Evolutionary conservation across 1,140 invertebrate genomes (phyloP).

Genomic region (Drosophila pruinosa): DNA sequence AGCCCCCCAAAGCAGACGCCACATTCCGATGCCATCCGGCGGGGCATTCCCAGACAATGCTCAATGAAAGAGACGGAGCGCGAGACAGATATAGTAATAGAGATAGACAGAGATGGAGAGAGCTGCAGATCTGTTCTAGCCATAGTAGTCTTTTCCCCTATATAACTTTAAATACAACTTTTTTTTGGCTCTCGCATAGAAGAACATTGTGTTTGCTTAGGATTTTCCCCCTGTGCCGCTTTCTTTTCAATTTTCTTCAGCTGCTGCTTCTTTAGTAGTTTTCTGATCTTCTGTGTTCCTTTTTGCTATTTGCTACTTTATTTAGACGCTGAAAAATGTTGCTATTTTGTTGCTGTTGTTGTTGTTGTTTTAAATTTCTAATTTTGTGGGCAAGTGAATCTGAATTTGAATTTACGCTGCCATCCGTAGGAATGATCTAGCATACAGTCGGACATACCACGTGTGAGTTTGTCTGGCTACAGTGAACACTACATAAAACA

Average conservation of each 20-base stretch:
- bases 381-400: slow-evolving; percentile 80
- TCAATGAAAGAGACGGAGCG: slow-evolving; percentile 15
- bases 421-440: slow-evolving; percentile 60
- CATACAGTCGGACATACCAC: slow-evolving; percentile 20
- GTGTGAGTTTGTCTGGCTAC: slow-evolving; percentile 30
- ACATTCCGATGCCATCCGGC: slow-evolving; percentile 51
- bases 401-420: slow-evolving; percentile 69
- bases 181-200: slow-evolving; percentile 18
- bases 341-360: slow-evolving; percentile 51
- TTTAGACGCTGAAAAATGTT: slow-evolving; percentile 65
- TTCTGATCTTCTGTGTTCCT: slow-evolving; percentile 30
- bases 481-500: slow-evolving; percentile 2
- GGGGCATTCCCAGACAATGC: slow-evolving; percentile 73
- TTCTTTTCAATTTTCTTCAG: slow-evolving; percentile 6
- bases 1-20: slow-evolving; percentile 13
- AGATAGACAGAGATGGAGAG: background rate
- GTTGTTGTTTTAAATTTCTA: slow-evolving; percentile 68
- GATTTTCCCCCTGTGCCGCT: slow-evolving; percentile 35
- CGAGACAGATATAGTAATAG: background rate
- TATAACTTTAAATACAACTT: slow-evolving; percentile 72
- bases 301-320: slow-evolving; percentile 61
- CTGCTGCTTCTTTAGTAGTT: slow-evolving; percentile 5
- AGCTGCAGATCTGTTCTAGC: slow-evolving; percentile 17
- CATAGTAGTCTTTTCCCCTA: slow-evolving; percentile 37
- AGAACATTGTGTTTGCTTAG: slow-evolving; percentile 53